phyloP scores from a whole-genome alignment of 2,888 invertebrate genomes.

The Callyntrura sp. region DNA sequence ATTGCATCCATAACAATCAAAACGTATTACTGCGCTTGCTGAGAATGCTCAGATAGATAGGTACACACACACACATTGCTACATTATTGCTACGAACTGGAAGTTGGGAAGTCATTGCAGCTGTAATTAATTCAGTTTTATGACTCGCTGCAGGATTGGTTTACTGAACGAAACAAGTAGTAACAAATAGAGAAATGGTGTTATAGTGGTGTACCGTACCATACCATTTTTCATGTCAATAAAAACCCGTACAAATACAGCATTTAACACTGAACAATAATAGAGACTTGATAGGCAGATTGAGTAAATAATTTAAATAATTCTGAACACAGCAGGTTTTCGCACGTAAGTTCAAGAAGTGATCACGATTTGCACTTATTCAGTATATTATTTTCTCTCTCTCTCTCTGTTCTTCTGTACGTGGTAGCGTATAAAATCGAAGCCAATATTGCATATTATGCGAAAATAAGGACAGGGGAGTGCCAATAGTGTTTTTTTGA shows the following conservation, averaged over 20 bases:
- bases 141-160: too few relatives aligned
- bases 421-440: not conserved
- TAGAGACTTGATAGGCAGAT: not conserved
- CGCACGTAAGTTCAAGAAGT: conserved; percentile 17
- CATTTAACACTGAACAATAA: conserved; percentile 11
- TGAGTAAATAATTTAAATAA: conserved; percentile 28
- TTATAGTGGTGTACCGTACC: not conserved
- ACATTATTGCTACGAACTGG: too few relatives aligned
- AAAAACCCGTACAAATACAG: not conserved
- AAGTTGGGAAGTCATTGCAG: too few relatives aligned
- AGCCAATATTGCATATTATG: not conserved
- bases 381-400: not conserved
- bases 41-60: too few relatives aligned
- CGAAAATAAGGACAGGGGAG: conserved; percentile 28
- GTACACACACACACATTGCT: too few relatives aligned
- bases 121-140: too few relatives aligned
- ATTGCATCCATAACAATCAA: too few relatives aligned
- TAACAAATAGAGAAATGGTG: too few relatives aligned
- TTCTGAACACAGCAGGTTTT: conserved; percentile 38
- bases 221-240: not conserved
- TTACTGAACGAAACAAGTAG: too few relatives aligned
- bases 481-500: conserved; percentile 20
- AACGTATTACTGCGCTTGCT: too few relatives aligned
- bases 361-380: conserved; percentile 52
- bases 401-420: not conserved